Percentiles rank a stretch among this genome's conserved stretches.
Conservation (phyloP, 2,113 vertebrate genomes). For the Bostrychus sinensis region DNA sequence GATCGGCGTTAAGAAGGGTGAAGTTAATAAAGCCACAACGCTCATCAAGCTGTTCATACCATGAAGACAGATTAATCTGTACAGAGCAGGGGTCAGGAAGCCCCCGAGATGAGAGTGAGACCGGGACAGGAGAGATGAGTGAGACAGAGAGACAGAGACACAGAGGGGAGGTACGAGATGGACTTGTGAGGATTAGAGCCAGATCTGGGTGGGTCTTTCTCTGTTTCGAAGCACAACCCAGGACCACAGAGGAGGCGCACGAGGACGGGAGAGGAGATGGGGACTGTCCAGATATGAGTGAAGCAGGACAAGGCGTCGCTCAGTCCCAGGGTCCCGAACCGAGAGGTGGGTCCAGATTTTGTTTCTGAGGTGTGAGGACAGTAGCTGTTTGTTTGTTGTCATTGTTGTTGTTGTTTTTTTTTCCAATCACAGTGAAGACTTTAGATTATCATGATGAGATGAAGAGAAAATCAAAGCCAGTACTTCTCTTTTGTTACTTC, state of each 20-base stretch:
- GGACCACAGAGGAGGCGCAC: conserved; percentile 26
- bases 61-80: conserved; percentile 42
- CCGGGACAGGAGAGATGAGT: conserved; percentile 29
- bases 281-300: neutral
- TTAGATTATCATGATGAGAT: too few species aligned
- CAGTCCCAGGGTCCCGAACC: neutral
- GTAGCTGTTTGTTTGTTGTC: too few species aligned
- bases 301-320: neutral
- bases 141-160: conserved; percentile 22
- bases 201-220: conserved; percentile 63
- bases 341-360: neutral
- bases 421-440: neutral
- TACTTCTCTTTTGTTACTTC: too few species aligned
- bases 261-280: conserved; percentile 35
- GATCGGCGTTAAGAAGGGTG: conserved; percentile 25
- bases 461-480: too few species aligned
- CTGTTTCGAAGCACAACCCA: conserved; percentile 57
- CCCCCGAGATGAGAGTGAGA: neutral
- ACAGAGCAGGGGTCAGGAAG: conserved; percentile 24
- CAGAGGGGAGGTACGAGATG: conserved; percentile 64
- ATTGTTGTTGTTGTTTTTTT: too few species aligned
- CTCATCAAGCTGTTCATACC: conserved; percentile 34
- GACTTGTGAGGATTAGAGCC: conserved; percentile 67
- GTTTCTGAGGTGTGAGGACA: neutral
- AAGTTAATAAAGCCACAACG: conserved; percentile 13